Evolutionary conservation across 2,888 invertebrate species (phyloP), one percentile per base, ranked within the genome.

Genomic region (Ornithoptera alexandrae): DNA sequence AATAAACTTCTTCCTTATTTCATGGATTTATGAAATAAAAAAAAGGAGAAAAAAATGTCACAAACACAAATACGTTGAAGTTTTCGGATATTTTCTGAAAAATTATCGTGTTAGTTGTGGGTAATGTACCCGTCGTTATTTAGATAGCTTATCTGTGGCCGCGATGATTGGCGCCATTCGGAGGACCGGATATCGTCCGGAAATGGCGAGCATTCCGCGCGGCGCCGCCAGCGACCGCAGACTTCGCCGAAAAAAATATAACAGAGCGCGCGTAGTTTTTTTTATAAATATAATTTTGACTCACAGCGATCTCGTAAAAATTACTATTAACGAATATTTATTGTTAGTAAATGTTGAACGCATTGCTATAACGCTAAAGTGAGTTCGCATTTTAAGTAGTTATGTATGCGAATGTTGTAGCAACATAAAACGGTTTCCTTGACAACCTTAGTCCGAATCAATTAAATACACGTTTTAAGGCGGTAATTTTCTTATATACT

Each of bases 201-300:
- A 92, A 92, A 92, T 92, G 86, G 89, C 89, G 78, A 76, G 84
- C 91, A 92, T 92, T 87, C 92, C 90, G 83, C 86, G 82, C 86
- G 89, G 85, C 89, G 87, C 84, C 84, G 85, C 75, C 79, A 77
- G 81, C 81, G 73, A 74, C 72, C 70, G 73, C 72, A 80, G 79
- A 81, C 85, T 84, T 81, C 79, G 78, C 81, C 84, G 81, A 85
- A 87, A 87, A 83, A 81, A 78, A 58, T 71, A 72, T 71, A 72
- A 66, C 69, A 60, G 22, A 15, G 50, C 20, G 18, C 66, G 65
- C 67, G 66, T 69, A 65, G 63, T 58, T 65, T 68, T 65, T 60
- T 53, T 53, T 60, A 24, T 6, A 24, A 59, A 36, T 50, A 50
- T 67, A 70, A 71, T 74, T 73, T 70, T 69, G 61, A 61, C 72